Evolutionary conservation across 2,888 invertebrate species (phyloP).

Genomic region (Oasisia sp.): DNA sequence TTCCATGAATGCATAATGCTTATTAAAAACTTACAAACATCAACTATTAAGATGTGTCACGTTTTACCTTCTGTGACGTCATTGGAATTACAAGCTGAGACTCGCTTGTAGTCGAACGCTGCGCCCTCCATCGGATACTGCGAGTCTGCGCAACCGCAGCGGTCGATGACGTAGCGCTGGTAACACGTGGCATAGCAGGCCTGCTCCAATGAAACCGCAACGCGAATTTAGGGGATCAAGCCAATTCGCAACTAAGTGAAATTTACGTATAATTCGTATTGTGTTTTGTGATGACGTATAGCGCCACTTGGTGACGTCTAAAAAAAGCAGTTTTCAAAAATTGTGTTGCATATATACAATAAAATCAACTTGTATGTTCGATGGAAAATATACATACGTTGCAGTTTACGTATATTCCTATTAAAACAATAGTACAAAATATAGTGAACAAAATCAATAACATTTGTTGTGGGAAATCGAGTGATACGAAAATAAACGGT

Average conservation of each 20-base stretch:
- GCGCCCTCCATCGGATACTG: slow-evolving; percentile 18
- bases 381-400: background rate
- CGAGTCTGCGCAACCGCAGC: slow-evolving; percentile 20
- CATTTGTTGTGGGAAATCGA: too few relatives aligned
- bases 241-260: background rate
- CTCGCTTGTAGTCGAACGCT: background rate
- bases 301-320: background rate
- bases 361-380: background rate
- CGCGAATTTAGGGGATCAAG: background rate
- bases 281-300: background rate
- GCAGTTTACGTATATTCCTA: background rate
- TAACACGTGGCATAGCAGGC: slow-evolving; percentile 28
- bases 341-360: background rate
- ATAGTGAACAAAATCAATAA: background rate
- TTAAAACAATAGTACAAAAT: too few relatives aligned
- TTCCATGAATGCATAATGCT: too few relatives aligned
- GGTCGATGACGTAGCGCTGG: slow-evolving; percentile 20
- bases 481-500: too few relatives aligned
- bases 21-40: too few relatives aligned
- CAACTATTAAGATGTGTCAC: background rate
- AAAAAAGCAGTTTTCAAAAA: background rate
- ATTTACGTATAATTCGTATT: background rate
- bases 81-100: background rate
- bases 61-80: background rate
- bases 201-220: background rate